These are phyloP conservation scores for Drosophila tristis DNA, from an alignment of 1,140 invertebrate genomes.

Conservation along the genomic window DNA sequence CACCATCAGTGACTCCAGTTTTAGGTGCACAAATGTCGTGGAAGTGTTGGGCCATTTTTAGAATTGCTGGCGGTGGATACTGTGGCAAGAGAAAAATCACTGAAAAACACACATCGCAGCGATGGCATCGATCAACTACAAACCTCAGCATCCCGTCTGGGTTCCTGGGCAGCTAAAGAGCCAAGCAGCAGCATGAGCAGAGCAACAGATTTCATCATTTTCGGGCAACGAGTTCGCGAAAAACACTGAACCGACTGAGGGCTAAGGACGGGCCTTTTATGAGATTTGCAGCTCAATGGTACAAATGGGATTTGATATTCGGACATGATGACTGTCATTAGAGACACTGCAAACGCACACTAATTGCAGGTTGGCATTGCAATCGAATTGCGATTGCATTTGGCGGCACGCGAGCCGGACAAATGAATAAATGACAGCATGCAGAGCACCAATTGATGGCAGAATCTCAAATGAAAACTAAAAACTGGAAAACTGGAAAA, in stretches of 20 bases:
- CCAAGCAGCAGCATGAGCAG: constrained; percentile 15
- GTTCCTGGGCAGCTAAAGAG: constrained; percentile 29
- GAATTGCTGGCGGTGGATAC: constrained; percentile 46
- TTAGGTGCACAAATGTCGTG: constrained; percentile 57
- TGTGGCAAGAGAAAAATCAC: background rate
- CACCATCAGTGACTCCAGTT: constrained; percentile 59
- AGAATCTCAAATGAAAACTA: constrained; percentile 57
- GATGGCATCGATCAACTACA: background rate
- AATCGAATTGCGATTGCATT: constrained; percentile 53
- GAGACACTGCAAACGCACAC: constrained; percentile 35
- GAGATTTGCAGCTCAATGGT: background rate
- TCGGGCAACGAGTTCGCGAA: too few relatives aligned
- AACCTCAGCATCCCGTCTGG: constrained; percentile 52
- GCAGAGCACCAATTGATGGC: constrained; percentile 52
- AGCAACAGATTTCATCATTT: constrained; percentile 36
- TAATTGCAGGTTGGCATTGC: constrained; percentile 55
- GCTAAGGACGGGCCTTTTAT: constrained; percentile 35
- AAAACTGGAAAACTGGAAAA: constrained; percentile 52
- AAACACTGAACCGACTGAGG: constrained; percentile 14
- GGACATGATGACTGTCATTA: constrained; percentile 46
- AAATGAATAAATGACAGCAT: constrained; percentile 62
- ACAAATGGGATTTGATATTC: constrained; percentile 29
- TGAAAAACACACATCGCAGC: background rate
- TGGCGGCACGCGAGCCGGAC: constrained; percentile 38
- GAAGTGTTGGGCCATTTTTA: constrained; percentile 43